Evolutionary conservation across 2,797 vertebrate genomes (phyloP), one percentile per base, ranked within the genome.

Genomic region (Picus viridis): DNA sequence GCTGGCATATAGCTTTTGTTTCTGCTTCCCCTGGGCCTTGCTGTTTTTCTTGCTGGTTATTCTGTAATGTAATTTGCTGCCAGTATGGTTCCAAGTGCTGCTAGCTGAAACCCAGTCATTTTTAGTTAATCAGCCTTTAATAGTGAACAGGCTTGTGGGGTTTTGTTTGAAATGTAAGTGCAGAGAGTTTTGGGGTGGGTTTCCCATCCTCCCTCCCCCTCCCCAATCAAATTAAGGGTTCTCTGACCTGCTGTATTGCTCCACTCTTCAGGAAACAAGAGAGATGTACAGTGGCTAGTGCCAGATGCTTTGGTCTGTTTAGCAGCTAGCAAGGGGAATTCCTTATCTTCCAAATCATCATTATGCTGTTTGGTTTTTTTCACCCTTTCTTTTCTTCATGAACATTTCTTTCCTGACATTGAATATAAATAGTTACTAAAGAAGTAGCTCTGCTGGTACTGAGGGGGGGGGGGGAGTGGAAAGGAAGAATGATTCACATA

Each of bases 311-410:
- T 92, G 96, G 94, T 93, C 95, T 90, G 76, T 95, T 96, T 82
- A 95, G 94, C 96, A 97, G 96, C 96, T 97, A 96, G 94, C 96
- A 95, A 95, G 94, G 96, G 93, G 97, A 96, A 98, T 98, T 98
- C 97, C 98, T 98, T 77, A 78, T 75, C 75, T 89, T 57, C 43
- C 84, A 82, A 89, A 85, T 73, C 61, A 61, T 75, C 39, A 79
- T 94, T 90, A 92, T 51, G 12, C 39, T 39, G 39, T 39, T 51
- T 51, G 22, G 20, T 11, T 49, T 12, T 51, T 24, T 51, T 23
- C 24, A 12, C 12, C 39, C 39, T 39, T 39, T 39, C 39, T 51
- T 51, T 51, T 24, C 23, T 47, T 94, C 73, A 67, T 86, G 73
- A n/a, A 76, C 87, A 70, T 89, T 95, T 91, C 88, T 91, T 82